These are phyloP conservation scores for Gopherus flavomarginatus DNA, from an alignment of 2,113 vertebrate species.

Conservation along the genomic window DNA sequence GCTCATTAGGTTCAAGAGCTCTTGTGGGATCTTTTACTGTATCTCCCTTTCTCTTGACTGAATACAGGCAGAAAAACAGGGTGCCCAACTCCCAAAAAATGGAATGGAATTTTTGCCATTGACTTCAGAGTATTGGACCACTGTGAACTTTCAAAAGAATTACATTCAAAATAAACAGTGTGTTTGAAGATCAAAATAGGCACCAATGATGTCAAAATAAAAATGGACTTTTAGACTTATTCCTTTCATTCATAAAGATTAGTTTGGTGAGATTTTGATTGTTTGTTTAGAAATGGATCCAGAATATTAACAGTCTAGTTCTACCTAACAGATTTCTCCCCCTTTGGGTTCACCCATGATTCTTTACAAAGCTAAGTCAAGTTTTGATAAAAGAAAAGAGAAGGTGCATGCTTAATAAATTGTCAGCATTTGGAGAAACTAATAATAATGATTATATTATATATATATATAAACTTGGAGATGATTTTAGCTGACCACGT, in stretches of 20 bases:
- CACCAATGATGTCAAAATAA: not conserved
- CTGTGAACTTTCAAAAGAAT: not conserved
- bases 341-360: not conserved
- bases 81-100: not conserved
- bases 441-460: not conserved
- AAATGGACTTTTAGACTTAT: not conserved
- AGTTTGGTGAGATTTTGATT: not conserved
- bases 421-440: not conserved
- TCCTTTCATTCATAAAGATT: not conserved
- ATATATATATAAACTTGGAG: not conserved
- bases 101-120: not conserved
- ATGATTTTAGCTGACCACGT: not conserved
- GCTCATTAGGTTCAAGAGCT: not conserved
- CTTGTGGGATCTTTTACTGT: fast-evolving
- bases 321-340: not conserved
- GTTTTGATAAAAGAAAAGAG: not conserved
- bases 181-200: not conserved
- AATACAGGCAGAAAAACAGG: not conserved
- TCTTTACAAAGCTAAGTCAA: not conserved
- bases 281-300: not conserved
- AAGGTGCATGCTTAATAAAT: not conserved
- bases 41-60: not conserved
- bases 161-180: not conserved
- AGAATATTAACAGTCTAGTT: not conserved
- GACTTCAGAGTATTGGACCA: not conserved